Evolutionary conservation across 2,113 vertebrate genomes (phyloP).

Genomic region (Sinosuthora webbiana): DNA sequence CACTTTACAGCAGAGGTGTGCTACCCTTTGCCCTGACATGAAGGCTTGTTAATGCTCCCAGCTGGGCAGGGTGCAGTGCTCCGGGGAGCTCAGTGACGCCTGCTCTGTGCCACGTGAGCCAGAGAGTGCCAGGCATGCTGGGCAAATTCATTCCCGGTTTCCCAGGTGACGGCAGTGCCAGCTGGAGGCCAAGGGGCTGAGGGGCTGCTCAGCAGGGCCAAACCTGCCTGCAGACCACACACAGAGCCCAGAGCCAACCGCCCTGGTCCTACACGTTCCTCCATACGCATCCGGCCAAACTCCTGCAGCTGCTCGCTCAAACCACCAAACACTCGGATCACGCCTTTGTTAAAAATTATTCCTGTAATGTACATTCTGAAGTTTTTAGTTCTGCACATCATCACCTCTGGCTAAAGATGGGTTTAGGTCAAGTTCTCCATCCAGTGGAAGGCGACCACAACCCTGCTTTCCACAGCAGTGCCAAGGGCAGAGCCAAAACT

Average conservation of each 20-base stretch:
- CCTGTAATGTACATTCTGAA: background rate
- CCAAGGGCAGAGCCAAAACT: background rate
- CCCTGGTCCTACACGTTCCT: background rate
- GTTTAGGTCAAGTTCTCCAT: background rate
- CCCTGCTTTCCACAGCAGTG: background rate
- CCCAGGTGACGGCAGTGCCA: background rate
- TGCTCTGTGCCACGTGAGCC: background rate
- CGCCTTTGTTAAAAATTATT: background rate
- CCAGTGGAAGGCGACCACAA: background rate
- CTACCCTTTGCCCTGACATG: fast-evolving
- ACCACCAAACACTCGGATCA: background rate
- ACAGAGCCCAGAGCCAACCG: fast-evolving
- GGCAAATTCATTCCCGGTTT: background rate
- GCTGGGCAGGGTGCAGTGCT: background rate
- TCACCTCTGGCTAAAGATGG: background rate
- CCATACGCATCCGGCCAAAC: background rate
- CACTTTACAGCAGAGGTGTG: background rate
- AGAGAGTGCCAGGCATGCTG: fast-evolving
- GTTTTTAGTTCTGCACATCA: background rate
- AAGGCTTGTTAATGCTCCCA: background rate
- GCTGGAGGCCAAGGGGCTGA: background rate
- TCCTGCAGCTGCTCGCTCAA: background rate
- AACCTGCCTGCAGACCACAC: background rate
- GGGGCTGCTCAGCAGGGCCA: fast-evolving
- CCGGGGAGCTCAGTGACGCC: fast-evolving